phyloP scores from a whole-genome alignment of 2,797 vertebrate species.

The Aplochiton taeniatus region DNA sequence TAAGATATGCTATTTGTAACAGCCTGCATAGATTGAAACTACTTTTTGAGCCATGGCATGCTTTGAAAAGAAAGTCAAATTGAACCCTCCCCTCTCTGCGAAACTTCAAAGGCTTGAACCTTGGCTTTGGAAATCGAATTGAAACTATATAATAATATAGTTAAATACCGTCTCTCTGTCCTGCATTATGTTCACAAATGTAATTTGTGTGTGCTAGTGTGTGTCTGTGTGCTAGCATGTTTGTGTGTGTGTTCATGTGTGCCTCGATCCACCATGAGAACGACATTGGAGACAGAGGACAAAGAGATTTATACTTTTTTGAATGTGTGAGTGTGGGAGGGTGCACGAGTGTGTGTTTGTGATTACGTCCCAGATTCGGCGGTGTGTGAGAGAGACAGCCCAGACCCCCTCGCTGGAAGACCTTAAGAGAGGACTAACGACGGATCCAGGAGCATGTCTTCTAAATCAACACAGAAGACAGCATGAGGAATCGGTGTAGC shows the following conservation, averaged over 20 bases:
- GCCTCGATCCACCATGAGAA: neutral
- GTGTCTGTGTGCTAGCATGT: neutral
- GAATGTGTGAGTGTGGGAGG: constrained; percentile 4
- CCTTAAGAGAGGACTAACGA: neutral
- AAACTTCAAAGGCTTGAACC: constrained; percentile 54
- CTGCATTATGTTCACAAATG: constrained; percentile 36
- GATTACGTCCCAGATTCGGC: constrained; percentile 56
- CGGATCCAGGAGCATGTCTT: neutral
- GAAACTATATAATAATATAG: constrained; percentile 58
- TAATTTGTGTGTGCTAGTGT: constrained; percentile 15
- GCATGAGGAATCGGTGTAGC: no score
- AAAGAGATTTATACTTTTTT: no score
- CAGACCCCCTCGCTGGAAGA: constrained; percentile 30
- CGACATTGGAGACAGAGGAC: no score
- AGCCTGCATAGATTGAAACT: constrained; percentile 43
- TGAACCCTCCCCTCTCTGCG: constrained; percentile 45
- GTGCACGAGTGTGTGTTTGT: constrained; percentile 50
- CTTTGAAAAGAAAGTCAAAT: constrained; percentile 42
- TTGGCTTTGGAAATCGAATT: constrained; percentile 44
- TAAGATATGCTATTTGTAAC: constrained; percentile 27
- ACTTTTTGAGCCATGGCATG: constrained; percentile 42
- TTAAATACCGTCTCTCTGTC: constrained; percentile 51
- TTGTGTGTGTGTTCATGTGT: constrained; percentile 1
- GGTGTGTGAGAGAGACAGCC: constrained; percentile 33
- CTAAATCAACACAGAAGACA: no score